Evolutionary conservation across 1,140 invertebrate species (phyloP).

Genomic region (Holcopasites calliopsidis): DNA sequence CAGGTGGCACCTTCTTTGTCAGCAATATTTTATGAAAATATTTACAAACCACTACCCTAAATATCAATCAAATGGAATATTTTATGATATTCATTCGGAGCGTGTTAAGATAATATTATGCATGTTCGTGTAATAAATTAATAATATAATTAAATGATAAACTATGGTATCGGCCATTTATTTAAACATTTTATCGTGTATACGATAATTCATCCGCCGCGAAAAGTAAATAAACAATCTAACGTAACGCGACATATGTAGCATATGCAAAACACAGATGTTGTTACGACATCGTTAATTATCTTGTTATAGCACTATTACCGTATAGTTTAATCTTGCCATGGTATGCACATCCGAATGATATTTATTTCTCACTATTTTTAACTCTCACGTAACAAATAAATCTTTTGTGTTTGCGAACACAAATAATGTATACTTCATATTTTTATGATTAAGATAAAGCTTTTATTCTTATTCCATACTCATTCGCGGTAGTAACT

Average conservation of each 20-base stretch:
- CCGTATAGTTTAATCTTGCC: neutral
- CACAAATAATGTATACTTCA: neutral
- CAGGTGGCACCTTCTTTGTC: neutral
- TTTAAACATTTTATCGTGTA: neutral
- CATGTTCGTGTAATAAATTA: no score
- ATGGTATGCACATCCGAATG: neutral
- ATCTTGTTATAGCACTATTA: neutral
- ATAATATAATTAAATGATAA: no score
- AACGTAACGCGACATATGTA: slow-evolving; percentile 8
- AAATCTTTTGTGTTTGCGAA: neutral
- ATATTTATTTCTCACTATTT: neutral
- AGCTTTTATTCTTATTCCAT: neutral
- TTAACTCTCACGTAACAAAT: neutral
- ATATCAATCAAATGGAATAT: neutral
- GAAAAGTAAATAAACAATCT: neutral
- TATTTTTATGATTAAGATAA: neutral
- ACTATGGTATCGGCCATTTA: neutral
- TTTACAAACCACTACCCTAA: neutral
- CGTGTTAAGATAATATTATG: no score
- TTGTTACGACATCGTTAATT: neutral
- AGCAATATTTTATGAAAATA: neutral
- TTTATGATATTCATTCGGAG: no score
- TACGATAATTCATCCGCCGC: neutral
- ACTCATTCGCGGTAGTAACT: no score
- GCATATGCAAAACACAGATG: slow-evolving; percentile 22